Conservation (phyloP, 2,797 vertebrate species). For the Microtus californicus region DNA sequence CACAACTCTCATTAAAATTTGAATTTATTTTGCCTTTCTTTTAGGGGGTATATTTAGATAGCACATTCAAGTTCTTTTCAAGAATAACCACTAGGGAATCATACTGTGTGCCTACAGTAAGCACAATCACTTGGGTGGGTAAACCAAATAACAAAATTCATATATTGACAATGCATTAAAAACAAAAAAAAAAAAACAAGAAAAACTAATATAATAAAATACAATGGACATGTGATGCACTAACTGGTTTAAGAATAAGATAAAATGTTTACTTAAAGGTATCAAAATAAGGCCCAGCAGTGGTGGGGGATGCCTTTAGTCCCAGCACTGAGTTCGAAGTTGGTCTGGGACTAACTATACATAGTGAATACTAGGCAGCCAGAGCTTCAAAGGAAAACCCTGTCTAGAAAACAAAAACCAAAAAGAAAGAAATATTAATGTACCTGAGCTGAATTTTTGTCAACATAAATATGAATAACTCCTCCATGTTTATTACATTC, state of each 20-base stretch:
- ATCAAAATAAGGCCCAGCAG: neutral
- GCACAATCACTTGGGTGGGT: too few relatives aligned
- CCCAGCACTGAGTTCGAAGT: too few relatives aligned
- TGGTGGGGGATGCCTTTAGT: too few relatives aligned
- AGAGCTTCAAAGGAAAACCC: neutral
- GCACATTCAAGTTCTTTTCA: neutral
- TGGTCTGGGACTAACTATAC: neutral
- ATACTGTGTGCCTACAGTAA: neutral
- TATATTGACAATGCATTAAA: neutral
- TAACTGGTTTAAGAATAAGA: neutral
- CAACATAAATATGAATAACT: constrained; percentile 97
- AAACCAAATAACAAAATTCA: too few relatives aligned
- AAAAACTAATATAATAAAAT: neutral
- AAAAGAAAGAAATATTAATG: neutral
- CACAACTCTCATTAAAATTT: neutral
- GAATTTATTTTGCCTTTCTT: neutral
- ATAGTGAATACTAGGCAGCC: neutral
- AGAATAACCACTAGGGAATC: neutral
- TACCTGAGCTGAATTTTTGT: constrained; percentile 98
- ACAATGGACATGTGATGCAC: neutral
- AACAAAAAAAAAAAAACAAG: neutral
- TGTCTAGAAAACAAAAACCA: neutral
- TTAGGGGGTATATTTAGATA: neutral
- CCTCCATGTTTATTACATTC: constrained; percentile 99
- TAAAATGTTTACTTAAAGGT: neutral